Percentiles rank a stretch among this genome's conserved stretches.
These are phyloP conservation scores for Cynopterus brachyotis DNA, from an alignment of 2,113 vertebrate species.

Conservation along the genomic window DNA sequence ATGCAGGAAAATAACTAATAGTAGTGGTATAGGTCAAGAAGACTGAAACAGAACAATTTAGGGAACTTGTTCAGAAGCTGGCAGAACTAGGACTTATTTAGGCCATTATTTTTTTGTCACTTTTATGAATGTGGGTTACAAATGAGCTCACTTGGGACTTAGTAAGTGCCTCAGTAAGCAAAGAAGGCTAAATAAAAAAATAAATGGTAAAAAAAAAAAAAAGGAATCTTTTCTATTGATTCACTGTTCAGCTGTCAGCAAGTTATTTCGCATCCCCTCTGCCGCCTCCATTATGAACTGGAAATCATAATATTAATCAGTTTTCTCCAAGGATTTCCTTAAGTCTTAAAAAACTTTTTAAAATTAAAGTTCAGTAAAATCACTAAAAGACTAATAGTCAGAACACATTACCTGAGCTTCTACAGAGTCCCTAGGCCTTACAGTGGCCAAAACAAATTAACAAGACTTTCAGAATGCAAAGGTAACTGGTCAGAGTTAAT, in stretches of 20 bases:
- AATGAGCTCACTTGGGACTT: neutral
- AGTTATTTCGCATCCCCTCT: neutral
- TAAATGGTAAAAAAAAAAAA: neutral
- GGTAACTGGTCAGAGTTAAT: neutral
- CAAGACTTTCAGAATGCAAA: neutral
- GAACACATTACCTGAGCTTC: neutral
- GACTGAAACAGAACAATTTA: neutral
- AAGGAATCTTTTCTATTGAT: neutral
- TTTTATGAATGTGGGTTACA: constrained; percentile 27
- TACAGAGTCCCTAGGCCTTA: neutral
- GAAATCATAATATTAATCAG: constrained; percentile 6
- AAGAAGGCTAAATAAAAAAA: neutral
- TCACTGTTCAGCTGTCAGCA: neutral
- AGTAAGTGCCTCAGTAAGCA: neutral
- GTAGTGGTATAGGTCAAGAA: neutral
- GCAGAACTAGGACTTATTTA: neutral
- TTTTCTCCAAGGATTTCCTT: neutral
- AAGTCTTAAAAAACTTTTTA: neutral
- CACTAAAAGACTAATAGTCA: neutral
- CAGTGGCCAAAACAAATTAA: neutral
- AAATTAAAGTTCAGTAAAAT: neutral
- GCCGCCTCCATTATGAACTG: neutral
- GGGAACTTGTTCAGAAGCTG: neutral
- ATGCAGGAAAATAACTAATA: neutral
- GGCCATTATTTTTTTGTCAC: neutral